phyloP scores from a whole-genome alignment of 2,888 invertebrate species.

The Mesochorus sp. region DNA sequence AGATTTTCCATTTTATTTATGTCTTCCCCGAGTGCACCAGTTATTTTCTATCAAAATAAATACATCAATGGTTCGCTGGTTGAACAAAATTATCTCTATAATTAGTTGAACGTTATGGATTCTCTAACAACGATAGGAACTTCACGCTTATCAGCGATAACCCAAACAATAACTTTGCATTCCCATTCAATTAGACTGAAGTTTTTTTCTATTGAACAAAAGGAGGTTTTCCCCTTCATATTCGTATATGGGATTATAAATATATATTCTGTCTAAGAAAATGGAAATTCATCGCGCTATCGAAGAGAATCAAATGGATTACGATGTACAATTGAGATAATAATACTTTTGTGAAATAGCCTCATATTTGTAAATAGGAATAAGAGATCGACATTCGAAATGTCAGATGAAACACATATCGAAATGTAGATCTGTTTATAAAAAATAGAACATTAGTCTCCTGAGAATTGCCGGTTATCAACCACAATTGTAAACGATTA shows the following conservation, averaged over 20 bases:
- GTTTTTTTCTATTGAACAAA: background rate
- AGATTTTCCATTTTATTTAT: no score
- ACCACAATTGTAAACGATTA: background rate
- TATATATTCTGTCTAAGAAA: background rate
- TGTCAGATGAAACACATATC: background rate
- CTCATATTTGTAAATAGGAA: background rate
- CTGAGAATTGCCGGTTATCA: background rate
- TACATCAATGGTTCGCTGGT: no score
- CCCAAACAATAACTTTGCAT: background rate
- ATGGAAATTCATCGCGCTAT: background rate
- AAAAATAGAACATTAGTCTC: no score
- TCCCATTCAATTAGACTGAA: background rate
- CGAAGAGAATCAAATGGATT: conserved; percentile 19
- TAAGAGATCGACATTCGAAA: background rate
- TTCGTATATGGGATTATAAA: no score
- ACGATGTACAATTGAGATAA: background rate
- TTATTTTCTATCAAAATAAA: no score
- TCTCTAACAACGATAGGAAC: no score
- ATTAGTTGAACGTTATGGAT: no score
- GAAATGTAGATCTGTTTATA: background rate
- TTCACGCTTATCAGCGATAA: no score
- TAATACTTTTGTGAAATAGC: background rate
- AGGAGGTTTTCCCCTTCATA: background rate
- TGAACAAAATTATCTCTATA: no score
- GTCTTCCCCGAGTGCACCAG: no score